Conservation (phyloP, 2,797 vertebrate genomes). For the Helicolenus hilgendorfi region DNA sequence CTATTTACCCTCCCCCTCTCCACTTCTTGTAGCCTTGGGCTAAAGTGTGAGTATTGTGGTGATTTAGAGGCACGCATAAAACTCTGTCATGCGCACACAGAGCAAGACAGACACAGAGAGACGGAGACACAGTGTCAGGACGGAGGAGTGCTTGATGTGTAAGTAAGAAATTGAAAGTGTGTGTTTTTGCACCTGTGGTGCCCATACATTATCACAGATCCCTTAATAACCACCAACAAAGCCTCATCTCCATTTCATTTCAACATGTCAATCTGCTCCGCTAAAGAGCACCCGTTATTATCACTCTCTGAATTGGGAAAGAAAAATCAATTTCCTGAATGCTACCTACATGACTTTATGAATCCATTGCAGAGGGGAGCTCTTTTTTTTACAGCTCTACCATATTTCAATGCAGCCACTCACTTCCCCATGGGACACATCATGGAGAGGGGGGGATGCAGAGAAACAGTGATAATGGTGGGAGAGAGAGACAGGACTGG, state of each 20-base stretch:
- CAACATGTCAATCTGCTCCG: slow-evolving; percentile 42
- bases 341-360: slow-evolving; percentile 34
- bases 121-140: slow-evolving; percentile 15
- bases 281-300: slow-evolving; percentile 27
- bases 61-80: slow-evolving; percentile 75
- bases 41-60: slow-evolving; percentile 64
- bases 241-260: slow-evolving; percentile 58
- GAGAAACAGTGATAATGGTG: slow-evolving; percentile 18
- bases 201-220: slow-evolving; percentile 20
- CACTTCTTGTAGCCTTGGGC: slow-evolving; percentile 59
- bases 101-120: slow-evolving; percentile 33
- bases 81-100: slow-evolving; percentile 56
- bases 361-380: slow-evolving; percentile 25
- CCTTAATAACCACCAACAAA: slow-evolving; percentile 16
- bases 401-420: slow-evolving; percentile 32
- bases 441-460: neutral
- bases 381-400: slow-evolving; percentile 22
- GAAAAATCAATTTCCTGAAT: slow-evolving; percentile 52
- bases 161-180: slow-evolving; percentile 25
- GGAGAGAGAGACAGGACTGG: slow-evolving; percentile 2
- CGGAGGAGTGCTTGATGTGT: slow-evolving; percentile 16
- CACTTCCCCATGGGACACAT: slow-evolving; percentile 25
- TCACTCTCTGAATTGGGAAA: slow-evolving; percentile 17
- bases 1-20: slow-evolving; percentile 35
- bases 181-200: slow-evolving; percentile 1